Base-by-base conservation (phyloP, 2,888 invertebrate species). In the Sepioteuthis lessoniana region DNA sequence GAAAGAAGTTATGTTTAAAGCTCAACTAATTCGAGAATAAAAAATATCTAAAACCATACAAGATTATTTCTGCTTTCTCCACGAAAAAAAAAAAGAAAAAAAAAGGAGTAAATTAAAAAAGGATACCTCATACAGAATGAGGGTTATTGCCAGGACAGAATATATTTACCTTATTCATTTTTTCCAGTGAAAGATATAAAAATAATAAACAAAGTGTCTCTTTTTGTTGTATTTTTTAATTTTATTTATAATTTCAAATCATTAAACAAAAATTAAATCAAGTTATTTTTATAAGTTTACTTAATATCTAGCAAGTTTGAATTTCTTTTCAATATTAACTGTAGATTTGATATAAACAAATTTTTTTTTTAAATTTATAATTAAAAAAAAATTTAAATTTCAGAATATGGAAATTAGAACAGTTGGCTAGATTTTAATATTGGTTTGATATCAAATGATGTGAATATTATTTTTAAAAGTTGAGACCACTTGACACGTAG, bases 381-480 rank as follows among this genome's bases (percentile, higher is more conserved):
- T 76, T 76, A n/a, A 35, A 76, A 76, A 55, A 35, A 13, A 13
- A n/a, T 76, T 76, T 76, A n/a, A n/a, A 10, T n/a, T n/a, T 35
- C n/a, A 76, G n/a, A 76, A 76, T 76, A 76, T 76, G 76, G 76
- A n/a, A 35, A 76, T 76, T n/a, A 76, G 76, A n/a, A 76, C n/a
- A 76, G 76, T 76, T 76, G 76, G n/a, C 76, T 35, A 76, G 76
- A 76, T 76, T 76, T 35, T 76, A 76, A 76, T 76, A 76, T 35
- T 35, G 76, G 76, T 76, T 76, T 76, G 76, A 76, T 76, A 76
- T 76, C 76, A 76, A n/a, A 76, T 76, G 76, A 76, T 76, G 76
- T 76, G 76, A 76, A 76, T 35, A 35, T 76, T 76, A 76, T 76
- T 76, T 76, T 1, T n/a, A 76, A 76, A 76, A 76, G 76, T n/a